Evolutionary conservation across 2,888 invertebrate species (phyloP), one percentile per base, ranked within the genome.

Genomic region (Merodon equestris): DNA sequence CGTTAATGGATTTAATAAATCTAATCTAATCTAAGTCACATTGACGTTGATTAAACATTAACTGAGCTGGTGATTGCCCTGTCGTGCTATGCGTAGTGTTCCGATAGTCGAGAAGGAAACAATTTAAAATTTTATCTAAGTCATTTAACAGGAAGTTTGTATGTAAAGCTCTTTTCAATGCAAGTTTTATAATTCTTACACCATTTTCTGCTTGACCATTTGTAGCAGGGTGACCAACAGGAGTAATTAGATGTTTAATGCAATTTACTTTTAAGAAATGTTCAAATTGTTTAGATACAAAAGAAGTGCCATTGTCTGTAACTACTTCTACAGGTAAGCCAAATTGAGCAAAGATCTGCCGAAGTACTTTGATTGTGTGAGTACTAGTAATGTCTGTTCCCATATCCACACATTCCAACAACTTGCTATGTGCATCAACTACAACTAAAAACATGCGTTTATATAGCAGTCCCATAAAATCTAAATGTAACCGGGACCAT

Each of bases 271-370:
- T 17, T 9, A 70, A 42, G 54, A 70, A 82, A 9, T 47, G 18
- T 40, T 53, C n/a, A 40, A 84, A 83, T 58, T 82, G 61, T 9
- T 45, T 36, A 12, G 82, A 84, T n/a, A 67, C 71, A 66, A 84
- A 83, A 34, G 72, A 58, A 9, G 53, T 40, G 13, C 82, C 83
- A 27, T 84, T 84, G 67, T 83, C 83, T 3, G 82, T 81, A 9
- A 83, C 82, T 0, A 84, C 53, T 1, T 42, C 48, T 19, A 73
- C 61, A 10, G 84, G 83, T n/a, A 84, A 66, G 0, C 83, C 83
- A 79, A 82, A 82, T 54, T 67, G 72, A 54, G 76, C 53, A 79
- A 83, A 82, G 51, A 58, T 47, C 19, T 27, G 10, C 1, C 44
- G n/a, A 9, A 60, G 14, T 3, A 17, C 10, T 14, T 60, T 36